Evolutionary conservation across 2,113 vertebrate genomes (phyloP), one percentile per base, ranked within the genome.

Genomic region (Himantopus leucocephalus): DNA sequence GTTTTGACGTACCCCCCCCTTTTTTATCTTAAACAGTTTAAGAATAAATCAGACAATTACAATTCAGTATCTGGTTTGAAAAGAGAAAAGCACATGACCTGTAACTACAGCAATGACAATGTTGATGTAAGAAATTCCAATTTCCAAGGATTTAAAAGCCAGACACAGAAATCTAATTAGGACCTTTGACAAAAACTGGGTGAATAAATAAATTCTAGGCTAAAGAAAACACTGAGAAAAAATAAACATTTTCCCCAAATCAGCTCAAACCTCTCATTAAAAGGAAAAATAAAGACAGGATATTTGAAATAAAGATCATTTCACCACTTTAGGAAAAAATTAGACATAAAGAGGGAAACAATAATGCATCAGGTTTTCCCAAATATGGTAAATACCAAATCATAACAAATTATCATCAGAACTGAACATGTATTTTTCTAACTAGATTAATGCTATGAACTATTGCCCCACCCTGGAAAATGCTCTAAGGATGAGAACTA

Each of bases 141-240:
- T 88, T 95, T 90, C 88, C 67, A 95, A 90, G 90, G 55, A 85
- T 83, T 96, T 93, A 88, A 90, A 96, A 85, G 92, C 71, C 87
- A 93, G 90, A 85, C 74, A 91, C 27, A 90, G 78, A 93, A 85
- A 90, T 67, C 59, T 62, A 85, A 90, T 92, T 92, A 73, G 71
- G 50, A 93, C 20, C 71, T 80, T 47, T 85, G 84, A 94, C 83
- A 95, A 88, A 94, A 96, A 63, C 7, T 41, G 64, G n/a, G 60
- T 84, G 47, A 96, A 92, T 80, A 94, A 95, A 94, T 84, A 96
- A 81, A 95, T 95, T 86, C n/a, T 71, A n/a, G 32, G 68, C 68
- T 88, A 64, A 96, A 90, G n/a, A 90, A 83, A 90, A 93, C 34
- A 90, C 19, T 80, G 41, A 50, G 58, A 52, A 73, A 74, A 73